These are phyloP conservation scores for Chloroclystis v-ata DNA, from an alignment of 2,888 invertebrate genomes.

Conservation along the genomic window DNA sequence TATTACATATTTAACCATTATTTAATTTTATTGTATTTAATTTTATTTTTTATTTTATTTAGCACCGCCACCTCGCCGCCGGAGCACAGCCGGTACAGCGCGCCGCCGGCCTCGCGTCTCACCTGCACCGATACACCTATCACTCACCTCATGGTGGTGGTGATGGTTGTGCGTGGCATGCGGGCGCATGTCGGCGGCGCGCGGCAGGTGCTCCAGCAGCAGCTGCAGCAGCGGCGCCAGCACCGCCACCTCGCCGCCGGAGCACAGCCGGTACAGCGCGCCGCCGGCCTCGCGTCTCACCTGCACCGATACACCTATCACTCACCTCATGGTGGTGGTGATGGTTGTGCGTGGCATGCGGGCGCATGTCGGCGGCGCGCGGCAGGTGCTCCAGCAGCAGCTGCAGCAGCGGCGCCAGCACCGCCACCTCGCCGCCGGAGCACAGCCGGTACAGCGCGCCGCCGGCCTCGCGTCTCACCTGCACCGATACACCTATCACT, in stretches of 20 bases:
- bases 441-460: slow-evolving; percentile 94
- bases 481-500: too few species aligned
- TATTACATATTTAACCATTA: too few species aligned
- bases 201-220: slow-evolving; percentile 87
- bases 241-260: slow-evolving; percentile 81
- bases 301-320: too few species aligned
- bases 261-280: slow-evolving; percentile 93
- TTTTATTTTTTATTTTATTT: too few species aligned
- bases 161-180: slow-evolving; percentile 44
- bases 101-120: slow-evolving; percentile 93
- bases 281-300: slow-evolving; percentile 95
- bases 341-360: slow-evolving; percentile 50
- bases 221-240: slow-evolving; percentile 89
- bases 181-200: slow-evolving; percentile 91
- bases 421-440: slow-evolving; percentile 82
- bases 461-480: slow-evolving; percentile 93
- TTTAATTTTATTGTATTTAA: too few species aligned
- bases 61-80: slow-evolving; percentile 81
- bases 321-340: slow-evolving; percentile 55
- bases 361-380: slow-evolving; percentile 91
- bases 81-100: slow-evolving; percentile 92
- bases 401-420: slow-evolving; percentile 87
- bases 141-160: slow-evolving; percentile 52
- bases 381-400: slow-evolving; percentile 88
- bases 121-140: too few species aligned